Percentiles rank a stretch among this genome's conserved stretches.
Conservation (phyloP, 2,888 invertebrate genomes). For the Callyntrura guangdongensis region DNA sequence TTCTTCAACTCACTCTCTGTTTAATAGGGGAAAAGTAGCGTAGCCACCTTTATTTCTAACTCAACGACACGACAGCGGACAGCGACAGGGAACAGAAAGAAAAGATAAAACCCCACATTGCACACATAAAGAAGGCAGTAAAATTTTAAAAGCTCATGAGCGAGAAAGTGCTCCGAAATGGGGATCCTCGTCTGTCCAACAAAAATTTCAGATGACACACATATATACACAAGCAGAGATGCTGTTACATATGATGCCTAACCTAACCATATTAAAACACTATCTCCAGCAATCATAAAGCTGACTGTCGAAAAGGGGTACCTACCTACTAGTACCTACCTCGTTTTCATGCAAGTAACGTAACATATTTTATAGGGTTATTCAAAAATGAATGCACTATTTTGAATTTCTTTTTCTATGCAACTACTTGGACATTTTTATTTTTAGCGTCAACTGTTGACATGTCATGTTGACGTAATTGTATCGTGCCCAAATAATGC, state of each 20-base stretch:
- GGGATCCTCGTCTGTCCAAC: constrained; percentile 15
- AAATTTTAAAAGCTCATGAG: constrained; percentile 68
- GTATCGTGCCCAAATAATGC: too few species aligned
- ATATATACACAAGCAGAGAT: not conserved
- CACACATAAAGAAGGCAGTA: constrained; percentile 55
- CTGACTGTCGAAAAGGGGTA: not conserved
- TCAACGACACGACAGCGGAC: not conserved
- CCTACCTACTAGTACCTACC: too few species aligned
- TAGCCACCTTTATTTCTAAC: constrained; percentile 10
- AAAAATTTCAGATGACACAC: constrained; percentile 10
- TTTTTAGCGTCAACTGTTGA: too few species aligned
- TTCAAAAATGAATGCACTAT: too few species aligned
- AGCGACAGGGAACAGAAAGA: not conserved
- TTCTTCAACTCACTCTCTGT: not conserved
- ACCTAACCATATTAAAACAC: not conserved
- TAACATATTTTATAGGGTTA: too few species aligned
- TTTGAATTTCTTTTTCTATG: too few species aligned
- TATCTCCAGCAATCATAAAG: constrained; percentile 30
- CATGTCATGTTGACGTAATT: too few species aligned
- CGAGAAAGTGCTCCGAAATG: constrained; percentile 61
- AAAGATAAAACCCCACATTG: constrained; percentile 32
- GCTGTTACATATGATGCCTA: too few species aligned
- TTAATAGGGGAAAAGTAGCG: not conserved
- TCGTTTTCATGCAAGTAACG: too few species aligned
- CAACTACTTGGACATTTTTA: too few species aligned